Evolutionary conservation across 1,140 invertebrate genomes (phyloP).

Genomic region (Aphelenchoides avenae): DNA sequence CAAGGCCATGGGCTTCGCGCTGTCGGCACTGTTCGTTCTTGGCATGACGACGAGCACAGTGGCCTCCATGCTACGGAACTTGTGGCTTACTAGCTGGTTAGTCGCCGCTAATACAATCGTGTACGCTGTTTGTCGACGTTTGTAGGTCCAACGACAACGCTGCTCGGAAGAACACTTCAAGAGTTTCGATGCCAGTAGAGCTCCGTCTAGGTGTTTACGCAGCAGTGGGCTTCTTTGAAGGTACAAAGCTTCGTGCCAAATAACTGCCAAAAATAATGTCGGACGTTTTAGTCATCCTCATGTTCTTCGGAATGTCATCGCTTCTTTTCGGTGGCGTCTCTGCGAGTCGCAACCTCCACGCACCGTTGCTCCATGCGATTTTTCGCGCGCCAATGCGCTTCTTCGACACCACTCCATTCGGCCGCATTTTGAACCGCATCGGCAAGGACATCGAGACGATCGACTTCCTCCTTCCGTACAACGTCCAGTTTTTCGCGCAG

Average conservation of each 20-base stretch:
- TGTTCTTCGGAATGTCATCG: conserved; percentile 31
- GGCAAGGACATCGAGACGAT: conserved; percentile 60
- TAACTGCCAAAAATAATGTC: not conserved
- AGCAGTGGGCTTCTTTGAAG: conserved; percentile 49
- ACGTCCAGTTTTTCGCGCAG: conserved; percentile 49
- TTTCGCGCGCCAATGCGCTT: conserved; percentile 68
- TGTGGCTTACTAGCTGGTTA: conserved; percentile 57
- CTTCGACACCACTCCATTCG: conserved; percentile 70
- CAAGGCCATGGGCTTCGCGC: conserved; percentile 48
- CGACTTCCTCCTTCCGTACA: conserved; percentile 44
- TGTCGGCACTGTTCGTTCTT: conserved; percentile 45
- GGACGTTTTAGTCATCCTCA: conserved; percentile 21
- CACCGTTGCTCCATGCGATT: conserved; percentile 71
- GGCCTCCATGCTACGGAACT: conserved; percentile 52
- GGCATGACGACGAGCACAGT: conserved; percentile 47
- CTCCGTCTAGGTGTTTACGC: conserved; percentile 50
- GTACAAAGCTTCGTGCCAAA: conserved; percentile 9
- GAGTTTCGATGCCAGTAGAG: conserved; percentile 10
- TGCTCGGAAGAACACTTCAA: not conserved
- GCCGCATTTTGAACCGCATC: conserved; percentile 71
- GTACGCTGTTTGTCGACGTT: conserved; percentile 31
- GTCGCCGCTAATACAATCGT: conserved; percentile 15
- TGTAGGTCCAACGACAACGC: conserved; percentile 49
- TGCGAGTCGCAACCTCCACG: conserved; percentile 68
- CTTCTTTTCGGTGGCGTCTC: conserved; percentile 47